Base-by-base conservation (phyloP, 2,888 invertebrate species). In the Himalopsyche japonica region DNA sequence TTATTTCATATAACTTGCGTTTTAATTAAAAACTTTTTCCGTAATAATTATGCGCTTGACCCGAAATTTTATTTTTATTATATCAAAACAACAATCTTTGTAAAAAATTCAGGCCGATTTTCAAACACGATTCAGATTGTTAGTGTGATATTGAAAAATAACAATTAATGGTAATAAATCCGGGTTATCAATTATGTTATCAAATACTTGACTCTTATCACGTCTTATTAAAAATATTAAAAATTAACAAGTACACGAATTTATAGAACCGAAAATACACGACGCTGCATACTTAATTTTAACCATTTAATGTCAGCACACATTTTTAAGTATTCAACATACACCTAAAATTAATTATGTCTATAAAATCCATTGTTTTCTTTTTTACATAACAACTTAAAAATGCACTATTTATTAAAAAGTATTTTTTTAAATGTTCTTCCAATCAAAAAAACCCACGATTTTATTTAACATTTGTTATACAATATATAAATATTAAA, bases 171-270 rank as follows among this genome's bases (percentile, higher is more conserved):
- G 57, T 20, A 76, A 76, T 76, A 76, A 76, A 76, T 76, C 30
- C 57, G 7, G 20, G 12, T 57, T 57, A 57, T 57, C 57, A 57
- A 57, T 20, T 57, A 57, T 57, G 57, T 57, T 57, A 57, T 57
- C 57, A 57, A 57, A 57, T 57, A 57, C 47, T 57, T 12, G 27
- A 18, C 30, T 43, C 82, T 82, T 82, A 82, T 82, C 82, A 79
- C 37, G 32, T 82, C 37, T 37, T 34, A 78, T 78, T 78, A n/a
- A 43, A 78, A 78, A 78, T 43, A 78, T 79, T 79, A 43, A 79
- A 82, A 82, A 82, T 49, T 82, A 37, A 70, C 27, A 70, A 70
- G n/a, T 70, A 79, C 79, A 20, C 37, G 43, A 27, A 64, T 70
- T 57, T 57, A 43, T 15, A 15, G 43, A 43, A 43, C 43, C 43